These are phyloP conservation scores for Ennomos erosarius DNA, from an alignment of 2,888 invertebrate species.

Conservation along the genomic window DNA sequence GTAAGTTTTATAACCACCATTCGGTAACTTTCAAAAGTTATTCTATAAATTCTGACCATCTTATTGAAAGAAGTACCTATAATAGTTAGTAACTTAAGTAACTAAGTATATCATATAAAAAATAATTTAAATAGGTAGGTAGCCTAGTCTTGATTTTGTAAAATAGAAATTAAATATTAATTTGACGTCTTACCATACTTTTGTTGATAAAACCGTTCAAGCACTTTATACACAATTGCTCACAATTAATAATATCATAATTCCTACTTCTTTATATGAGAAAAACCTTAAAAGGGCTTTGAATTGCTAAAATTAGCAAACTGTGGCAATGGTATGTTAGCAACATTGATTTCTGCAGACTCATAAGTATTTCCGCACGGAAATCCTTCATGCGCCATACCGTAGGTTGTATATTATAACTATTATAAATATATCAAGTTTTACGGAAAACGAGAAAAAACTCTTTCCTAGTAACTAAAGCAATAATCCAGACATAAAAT, in stretches of 20 bases:
- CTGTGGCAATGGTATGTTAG: constrained; percentile 46
- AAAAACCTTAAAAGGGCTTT: constrained; percentile 18
- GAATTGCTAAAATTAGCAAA: constrained; percentile 38
- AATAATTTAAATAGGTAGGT: too few relatives aligned
- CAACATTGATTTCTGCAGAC: constrained; percentile 47
- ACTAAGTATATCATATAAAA: too few relatives aligned
- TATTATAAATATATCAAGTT: constrained; percentile 46
- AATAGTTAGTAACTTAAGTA: too few relatives aligned
- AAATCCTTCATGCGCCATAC: constrained; percentile 60
- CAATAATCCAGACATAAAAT: constrained; percentile 10
- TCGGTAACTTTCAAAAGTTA: too few relatives aligned
- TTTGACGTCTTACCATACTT: too few relatives aligned
- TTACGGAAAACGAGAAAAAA: constrained; percentile 46
- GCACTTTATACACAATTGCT: background rate
- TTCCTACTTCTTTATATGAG: constrained; percentile 28
- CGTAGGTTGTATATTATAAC: too few relatives aligned
- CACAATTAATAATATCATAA: constrained; percentile 7
- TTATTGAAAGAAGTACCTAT: too few relatives aligned
- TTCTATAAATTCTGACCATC: too few relatives aligned
- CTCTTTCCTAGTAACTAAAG: constrained; percentile 30
- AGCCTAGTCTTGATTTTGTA: too few relatives aligned
- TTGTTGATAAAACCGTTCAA: too few relatives aligned
- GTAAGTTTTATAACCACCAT: too few relatives aligned
- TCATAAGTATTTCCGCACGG: constrained; percentile 59
- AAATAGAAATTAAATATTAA: too few relatives aligned